These are phyloP conservation scores for Luehdorfia chinensis DNA, from an alignment of 1,140 invertebrate genomes.

Conservation along the genomic window DNA sequence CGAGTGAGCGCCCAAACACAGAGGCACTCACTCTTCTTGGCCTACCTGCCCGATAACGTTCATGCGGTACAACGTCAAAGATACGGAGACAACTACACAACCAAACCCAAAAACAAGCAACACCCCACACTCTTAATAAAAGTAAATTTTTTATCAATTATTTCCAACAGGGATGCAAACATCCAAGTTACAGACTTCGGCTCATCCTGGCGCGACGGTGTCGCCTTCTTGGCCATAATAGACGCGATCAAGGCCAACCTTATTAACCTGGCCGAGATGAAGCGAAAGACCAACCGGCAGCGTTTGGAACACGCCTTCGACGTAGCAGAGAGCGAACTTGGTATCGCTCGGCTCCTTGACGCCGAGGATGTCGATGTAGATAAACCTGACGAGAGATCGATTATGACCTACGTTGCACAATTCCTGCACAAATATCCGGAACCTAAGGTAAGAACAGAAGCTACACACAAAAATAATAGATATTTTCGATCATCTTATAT, in stretches of 20 bases:
- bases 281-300: conserved; percentile 86
- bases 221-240: conserved; percentile 97
- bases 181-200: conserved; percentile 97
- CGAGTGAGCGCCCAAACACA: no score
- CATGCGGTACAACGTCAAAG: no score
- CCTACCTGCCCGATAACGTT: no score
- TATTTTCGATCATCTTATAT: neutral
- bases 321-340: conserved; percentile 94
- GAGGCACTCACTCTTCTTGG: no score
- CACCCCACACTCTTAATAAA: no score
- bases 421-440: conserved; percentile 97
- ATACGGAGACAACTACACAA: no score
- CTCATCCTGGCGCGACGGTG: conserved; percentile 97
- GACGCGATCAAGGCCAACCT: conserved; percentile 96
- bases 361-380: conserved; percentile 98
- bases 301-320: conserved; percentile 96
- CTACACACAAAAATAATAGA: neutral
- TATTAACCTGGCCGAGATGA: conserved; percentile 90
- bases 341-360: conserved; percentile 95
- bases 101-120: no score
- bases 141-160: no score
- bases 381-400: conserved; percentile 98
- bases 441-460: conserved; percentile 78
- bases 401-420: conserved; percentile 99
- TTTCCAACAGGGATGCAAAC: conserved; percentile 84